Conservation (phyloP, 1,140 invertebrate genomes). For the Saccostrea echinata region DNA sequence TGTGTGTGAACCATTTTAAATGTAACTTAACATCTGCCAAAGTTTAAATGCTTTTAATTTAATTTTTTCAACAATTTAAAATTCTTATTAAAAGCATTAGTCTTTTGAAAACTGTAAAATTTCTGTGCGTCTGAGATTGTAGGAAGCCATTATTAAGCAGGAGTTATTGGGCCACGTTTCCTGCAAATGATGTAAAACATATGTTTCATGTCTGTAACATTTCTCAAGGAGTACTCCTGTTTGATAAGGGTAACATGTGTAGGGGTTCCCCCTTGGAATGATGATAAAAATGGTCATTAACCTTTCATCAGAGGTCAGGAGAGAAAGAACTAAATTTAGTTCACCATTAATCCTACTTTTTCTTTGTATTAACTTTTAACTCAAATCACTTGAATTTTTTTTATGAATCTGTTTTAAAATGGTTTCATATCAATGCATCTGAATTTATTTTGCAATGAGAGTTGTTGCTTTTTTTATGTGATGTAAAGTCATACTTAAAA, state of each 20-base stretch:
- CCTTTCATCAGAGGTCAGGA: neutral
- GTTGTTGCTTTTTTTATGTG: neutral
- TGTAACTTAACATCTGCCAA: no score
- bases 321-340: neutral
- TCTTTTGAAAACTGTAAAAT: neutral
- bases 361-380: neutral
- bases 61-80: no score
- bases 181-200: constrained; percentile 12
- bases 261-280: neutral
- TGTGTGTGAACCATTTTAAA: no score
- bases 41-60: no score
- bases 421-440: no score
- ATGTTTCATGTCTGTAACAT: constrained; percentile 21
- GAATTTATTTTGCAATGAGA: no score
- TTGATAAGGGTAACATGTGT: neutral
- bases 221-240: neutral
- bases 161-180: constrained; percentile 25
- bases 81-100: no score
- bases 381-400: no score
- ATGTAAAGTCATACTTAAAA: neutral
- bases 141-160: neutral
- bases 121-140: neutral
- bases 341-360: neutral
- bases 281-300: neutral
- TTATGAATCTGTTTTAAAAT: no score